phyloP scores from a whole-genome alignment of 2,888 invertebrate genomes.

The Drosophila buzzatii region DNA sequence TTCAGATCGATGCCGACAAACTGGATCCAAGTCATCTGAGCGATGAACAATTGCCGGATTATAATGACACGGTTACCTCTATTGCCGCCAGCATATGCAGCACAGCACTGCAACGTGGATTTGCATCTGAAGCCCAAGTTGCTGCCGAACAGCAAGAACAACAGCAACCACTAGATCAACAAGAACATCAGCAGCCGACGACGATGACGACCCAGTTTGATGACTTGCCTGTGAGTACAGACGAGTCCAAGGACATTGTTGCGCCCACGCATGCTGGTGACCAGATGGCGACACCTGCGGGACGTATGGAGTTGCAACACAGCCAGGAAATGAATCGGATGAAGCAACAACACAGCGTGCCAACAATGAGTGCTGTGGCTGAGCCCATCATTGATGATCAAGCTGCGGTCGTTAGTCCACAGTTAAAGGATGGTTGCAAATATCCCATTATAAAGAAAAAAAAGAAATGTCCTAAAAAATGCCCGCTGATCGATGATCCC shows the following conservation, averaged over 20 bases:
- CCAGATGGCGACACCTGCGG: conserved; percentile 10
- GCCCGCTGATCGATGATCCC: conserved; percentile 56
- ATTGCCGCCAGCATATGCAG: conserved; percentile 80
- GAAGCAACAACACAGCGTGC: not conserved
- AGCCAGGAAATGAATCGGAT: conserved; percentile 46
- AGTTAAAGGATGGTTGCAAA: conserved; percentile 63
- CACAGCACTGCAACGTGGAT: conserved; percentile 68
- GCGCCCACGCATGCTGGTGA: not conserved
- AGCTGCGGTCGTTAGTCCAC: conserved; percentile 14
- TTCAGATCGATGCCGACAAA: conserved; percentile 71
- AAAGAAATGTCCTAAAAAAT: conserved; percentile 66
- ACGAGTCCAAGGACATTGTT: not conserved
- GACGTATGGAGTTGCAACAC: conserved; percentile 44
- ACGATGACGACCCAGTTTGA: not conserved
- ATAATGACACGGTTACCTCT: conserved; percentile 75
- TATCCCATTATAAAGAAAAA: conserved; percentile 63
- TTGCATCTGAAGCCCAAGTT: conserved; percentile 38
- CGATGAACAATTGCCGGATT: conserved; percentile 57
- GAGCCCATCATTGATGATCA: not conserved
- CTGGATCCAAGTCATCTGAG: conserved; percentile 49
- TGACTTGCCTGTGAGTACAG: conserved; percentile 3
- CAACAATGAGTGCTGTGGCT: conserved; percentile 13
- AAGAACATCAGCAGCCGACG: not conserved
- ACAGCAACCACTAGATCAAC: not conserved
- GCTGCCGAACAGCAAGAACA: not conserved